A percentile compares a stretch with the other conserved stretches of the same genome.
These are phyloP conservation scores for Thelaira solivaga DNA, from an alignment of 2,888 invertebrate species.

Conservation along the genomic window DNA sequence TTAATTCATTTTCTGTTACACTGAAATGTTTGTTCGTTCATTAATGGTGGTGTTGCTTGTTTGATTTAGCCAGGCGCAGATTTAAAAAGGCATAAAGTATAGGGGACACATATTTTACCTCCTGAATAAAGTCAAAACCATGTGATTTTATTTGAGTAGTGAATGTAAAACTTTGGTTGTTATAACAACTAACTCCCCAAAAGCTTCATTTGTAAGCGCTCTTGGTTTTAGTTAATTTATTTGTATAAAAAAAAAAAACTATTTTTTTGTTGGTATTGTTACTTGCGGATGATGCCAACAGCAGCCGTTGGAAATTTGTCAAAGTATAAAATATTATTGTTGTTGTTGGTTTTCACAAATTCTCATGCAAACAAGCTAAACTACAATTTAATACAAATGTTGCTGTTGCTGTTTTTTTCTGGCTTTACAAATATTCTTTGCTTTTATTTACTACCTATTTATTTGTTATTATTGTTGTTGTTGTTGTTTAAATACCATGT, in stretches of 20 bases:
- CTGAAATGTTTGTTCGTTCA: constrained; percentile 3
- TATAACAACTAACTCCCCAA: too few relatives aligned
- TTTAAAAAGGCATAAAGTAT: too few relatives aligned
- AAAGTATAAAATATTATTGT: constrained; percentile 52
- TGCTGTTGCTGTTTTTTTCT: neutral
- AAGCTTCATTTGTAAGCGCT: too few relatives aligned
- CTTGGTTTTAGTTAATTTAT: constrained; percentile 21
- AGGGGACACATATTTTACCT: too few relatives aligned
- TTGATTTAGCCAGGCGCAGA: constrained; percentile 10
- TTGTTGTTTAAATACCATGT: constrained; percentile 33
- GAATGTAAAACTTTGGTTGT: too few relatives aligned
- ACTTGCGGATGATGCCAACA: constrained; percentile 53
- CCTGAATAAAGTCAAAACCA: too few relatives aligned
- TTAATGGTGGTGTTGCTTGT: constrained; percentile 7
- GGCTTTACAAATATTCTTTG: neutral
- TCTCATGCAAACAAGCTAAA: constrained; percentile 43
- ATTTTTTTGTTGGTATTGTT: constrained; percentile 5
- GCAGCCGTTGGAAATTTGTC: constrained; percentile 62
- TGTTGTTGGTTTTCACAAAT: constrained; percentile 24
- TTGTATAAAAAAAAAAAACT: constrained; percentile 3
- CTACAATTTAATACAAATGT: constrained; percentile 19
- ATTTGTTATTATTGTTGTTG: too few relatives aligned
- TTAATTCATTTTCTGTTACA: constrained; percentile 20
- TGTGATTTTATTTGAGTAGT: too few relatives aligned
- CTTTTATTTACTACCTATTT: too few relatives aligned